Percentiles rank a stretch among this genome's conserved stretches.
Evolutionary conservation across 2,888 invertebrate species (phyloP).

Genomic region (Halocaridina rubra): DNA sequence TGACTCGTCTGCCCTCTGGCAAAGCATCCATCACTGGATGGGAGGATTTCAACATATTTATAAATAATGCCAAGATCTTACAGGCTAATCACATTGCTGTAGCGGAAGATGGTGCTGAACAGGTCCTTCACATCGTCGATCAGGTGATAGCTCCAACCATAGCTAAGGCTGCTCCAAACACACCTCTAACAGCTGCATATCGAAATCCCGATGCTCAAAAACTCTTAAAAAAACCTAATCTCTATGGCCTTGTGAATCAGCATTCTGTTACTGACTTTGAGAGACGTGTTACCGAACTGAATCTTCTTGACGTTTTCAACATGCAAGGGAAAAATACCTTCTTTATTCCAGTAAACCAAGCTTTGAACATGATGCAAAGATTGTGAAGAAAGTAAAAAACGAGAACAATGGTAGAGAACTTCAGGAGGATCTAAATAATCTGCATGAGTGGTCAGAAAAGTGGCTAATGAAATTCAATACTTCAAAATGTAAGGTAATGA

Average conservation of each 20-base stretch:
- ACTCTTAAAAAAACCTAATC: constrained; percentile 30
- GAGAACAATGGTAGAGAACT: too few relatives aligned
- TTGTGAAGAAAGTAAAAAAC: too few relatives aligned
- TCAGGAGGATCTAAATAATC: too few relatives aligned
- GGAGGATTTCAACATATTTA: constrained; percentile 26
- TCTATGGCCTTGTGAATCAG: constrained; percentile 41
- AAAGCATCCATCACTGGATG: neutral
- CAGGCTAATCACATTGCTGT: constrained; percentile 36
- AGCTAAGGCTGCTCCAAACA: neutral
- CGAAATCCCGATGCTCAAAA: constrained; percentile 40
- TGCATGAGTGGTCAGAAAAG: too few relatives aligned
- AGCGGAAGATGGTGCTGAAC: neutral
- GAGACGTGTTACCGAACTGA: constrained; percentile 74
- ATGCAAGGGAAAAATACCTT: constrained; percentile 87
- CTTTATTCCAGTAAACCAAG: constrained; percentile 90
- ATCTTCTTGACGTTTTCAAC: constrained; percentile 81
- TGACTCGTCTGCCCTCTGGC: constrained; percentile 21
- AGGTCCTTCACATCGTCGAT: constrained; percentile 58
- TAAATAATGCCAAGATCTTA: constrained; percentile 56
- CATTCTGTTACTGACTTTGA: constrained; percentile 35
- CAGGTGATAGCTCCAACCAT: constrained; percentile 53
- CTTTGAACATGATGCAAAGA: too few relatives aligned
- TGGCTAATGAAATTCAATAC: too few relatives aligned
- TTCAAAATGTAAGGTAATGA: too few relatives aligned
- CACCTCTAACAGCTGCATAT: neutral